Conservation (phyloP, 2,888 invertebrate genomes). For the Brachylomia viminalis region DNA sequence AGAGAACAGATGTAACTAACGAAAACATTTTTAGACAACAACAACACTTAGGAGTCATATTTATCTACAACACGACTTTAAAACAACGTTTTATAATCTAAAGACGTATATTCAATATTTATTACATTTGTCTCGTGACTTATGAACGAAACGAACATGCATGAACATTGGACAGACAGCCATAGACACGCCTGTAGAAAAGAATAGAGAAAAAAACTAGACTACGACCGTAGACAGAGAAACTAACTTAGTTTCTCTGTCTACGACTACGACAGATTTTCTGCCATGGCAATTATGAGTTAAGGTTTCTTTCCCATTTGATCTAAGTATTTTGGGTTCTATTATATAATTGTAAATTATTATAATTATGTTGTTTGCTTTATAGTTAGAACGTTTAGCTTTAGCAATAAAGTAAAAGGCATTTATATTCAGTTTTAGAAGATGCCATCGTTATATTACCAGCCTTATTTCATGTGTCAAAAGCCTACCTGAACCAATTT, state of each 20-base stretch:
- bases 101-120: constrained; percentile 65
- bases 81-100: constrained; percentile 49
- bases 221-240: too few relatives aligned
- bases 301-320: not conserved
- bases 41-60: constrained; percentile 64
- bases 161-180: constrained; percentile 42
- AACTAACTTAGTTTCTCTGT: too few relatives aligned
- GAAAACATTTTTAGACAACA: constrained; percentile 69
- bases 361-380: not conserved
- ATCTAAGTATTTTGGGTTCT: not conserved
- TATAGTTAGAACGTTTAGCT: not conserved
- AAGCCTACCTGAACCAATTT: constrained; percentile 24
- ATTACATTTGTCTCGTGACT: constrained; percentile 72
- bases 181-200: constrained; percentile 31
- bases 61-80: constrained; percentile 57
- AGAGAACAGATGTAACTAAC: constrained; percentile 72
- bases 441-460: constrained; percentile 15
- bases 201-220: constrained; percentile 7
- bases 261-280: constrained; percentile 3
- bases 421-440: not conserved
- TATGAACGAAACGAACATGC: constrained; percentile 29
- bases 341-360: not conserved
- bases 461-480: constrained; percentile 50
- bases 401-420: not conserved
- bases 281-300: not conserved